Percentiles rank a stretch among this genome's conserved stretches.
Conservation (phyloP, 53 echinoderm and acorn worm species). For the Holothuria scabra region DNA sequence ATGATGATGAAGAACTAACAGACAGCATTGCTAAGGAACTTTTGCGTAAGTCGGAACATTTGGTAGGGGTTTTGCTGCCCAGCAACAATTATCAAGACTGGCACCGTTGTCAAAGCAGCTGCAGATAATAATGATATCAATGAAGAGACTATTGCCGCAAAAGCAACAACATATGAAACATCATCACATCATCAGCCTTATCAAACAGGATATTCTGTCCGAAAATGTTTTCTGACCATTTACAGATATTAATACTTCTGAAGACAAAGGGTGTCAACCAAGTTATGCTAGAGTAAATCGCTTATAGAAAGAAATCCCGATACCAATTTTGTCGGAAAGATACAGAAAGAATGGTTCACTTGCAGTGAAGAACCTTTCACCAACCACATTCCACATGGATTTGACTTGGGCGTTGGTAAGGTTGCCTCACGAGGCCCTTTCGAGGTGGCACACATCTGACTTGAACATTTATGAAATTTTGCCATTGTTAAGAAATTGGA, state of each 20-base stretch:
- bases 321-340: not conserved
- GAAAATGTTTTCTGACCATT: constrained; percentile 28
- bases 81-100: not conserved
- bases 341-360: constrained; percentile 43
- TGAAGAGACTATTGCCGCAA: constrained; percentile 56
- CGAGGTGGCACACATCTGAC: constrained; percentile 10
- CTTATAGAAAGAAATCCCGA: constrained; percentile 31
- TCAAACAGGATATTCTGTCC: constrained; percentile 36
- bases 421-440: constrained; percentile 41
- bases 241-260: constrained; percentile 16
- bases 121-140: constrained; percentile 63
- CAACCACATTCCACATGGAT: constrained; percentile 20
- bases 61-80: not conserved
- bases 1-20: constrained; percentile 53
- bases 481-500: too few species aligned
- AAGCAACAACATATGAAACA: constrained; percentile 52
- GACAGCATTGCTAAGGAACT: constrained; percentile 52
- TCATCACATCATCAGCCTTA: not conserved
- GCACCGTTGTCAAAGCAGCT: constrained; percentile 44
- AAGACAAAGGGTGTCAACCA: not conserved
- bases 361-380: not conserved
- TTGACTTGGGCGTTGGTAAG: constrained; percentile 23
- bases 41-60: constrained; percentile 39
- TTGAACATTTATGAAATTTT: too few species aligned
- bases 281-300: not conserved